A percentile compares a stretch with the other conserved stretches of the same genome.
Evolutionary conservation across 2,797 vertebrate genomes (phyloP).

Genomic region (Apogon talboti): DNA sequence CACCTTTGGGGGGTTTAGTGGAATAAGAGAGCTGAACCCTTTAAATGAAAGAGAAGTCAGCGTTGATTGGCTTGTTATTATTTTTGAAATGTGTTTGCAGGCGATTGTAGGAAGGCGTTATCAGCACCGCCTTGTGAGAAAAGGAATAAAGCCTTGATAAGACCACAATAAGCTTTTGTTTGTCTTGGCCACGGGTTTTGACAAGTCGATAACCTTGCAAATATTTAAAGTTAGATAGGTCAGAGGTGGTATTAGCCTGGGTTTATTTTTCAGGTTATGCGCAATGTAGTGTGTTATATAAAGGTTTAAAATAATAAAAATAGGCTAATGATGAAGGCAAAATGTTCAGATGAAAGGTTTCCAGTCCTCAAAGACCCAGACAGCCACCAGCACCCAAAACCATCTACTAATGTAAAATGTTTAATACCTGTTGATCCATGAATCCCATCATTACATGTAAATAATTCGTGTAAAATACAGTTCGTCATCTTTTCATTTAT

Average conservation of each 20-base stretch:
- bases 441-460: no score
- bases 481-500: no score
- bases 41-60: slow-evolving; percentile 10
- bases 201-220: slow-evolving; percentile 44
- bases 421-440: no score
- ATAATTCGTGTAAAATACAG: no score
- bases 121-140: slow-evolving; percentile 16
- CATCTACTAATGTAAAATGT: no score
- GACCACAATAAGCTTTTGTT: slow-evolving; percentile 32
- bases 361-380: no score
- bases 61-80: slow-evolving; percentile 11
- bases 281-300: background rate
- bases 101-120: slow-evolving; percentile 6
- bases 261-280: slow-evolving; percentile 25
- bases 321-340: no score
- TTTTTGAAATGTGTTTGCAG: slow-evolving; percentile 27
- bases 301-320: no score
- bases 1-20: no score
- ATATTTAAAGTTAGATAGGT: slow-evolving; percentile 22
- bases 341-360: no score
- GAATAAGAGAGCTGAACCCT: background rate
- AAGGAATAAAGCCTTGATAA: slow-evolving; percentile 11
- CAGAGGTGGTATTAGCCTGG: slow-evolving; percentile 4
- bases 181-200: slow-evolving; percentile 47
- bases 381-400: no score